Conservation (phyloP, 2,797 vertebrate genomes). For the Phoebastria nigripes region DNA sequence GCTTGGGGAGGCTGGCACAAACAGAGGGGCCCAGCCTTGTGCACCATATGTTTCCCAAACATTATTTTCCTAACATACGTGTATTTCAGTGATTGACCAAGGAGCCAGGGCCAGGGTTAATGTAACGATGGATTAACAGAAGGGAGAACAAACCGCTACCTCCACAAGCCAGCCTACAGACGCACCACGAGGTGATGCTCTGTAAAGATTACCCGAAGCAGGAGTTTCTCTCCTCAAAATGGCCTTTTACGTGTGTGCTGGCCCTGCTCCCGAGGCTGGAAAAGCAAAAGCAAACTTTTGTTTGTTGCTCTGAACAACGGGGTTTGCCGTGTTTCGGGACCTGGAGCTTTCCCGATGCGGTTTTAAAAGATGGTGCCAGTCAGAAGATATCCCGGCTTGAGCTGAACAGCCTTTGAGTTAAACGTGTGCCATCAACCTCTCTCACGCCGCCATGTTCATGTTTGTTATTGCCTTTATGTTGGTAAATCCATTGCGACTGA, state of each 20-base stretch:
- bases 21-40: not conserved
- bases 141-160: accelerated
- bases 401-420: not conserved
- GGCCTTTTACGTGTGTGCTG: accelerated
- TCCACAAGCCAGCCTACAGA: not conserved
- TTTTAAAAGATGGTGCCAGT: accelerated
- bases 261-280: not conserved
- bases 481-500: not conserved
- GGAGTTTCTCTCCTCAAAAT: not conserved
- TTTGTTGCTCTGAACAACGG: not conserved
- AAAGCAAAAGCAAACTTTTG: not conserved
- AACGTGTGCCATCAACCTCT: accelerated
- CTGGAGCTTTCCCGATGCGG: accelerated
- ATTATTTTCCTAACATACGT: not conserved
- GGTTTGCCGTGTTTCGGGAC: not conserved
- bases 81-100: not conserved
- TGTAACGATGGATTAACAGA: not conserved
- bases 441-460: accelerated
- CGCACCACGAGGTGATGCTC: not conserved
- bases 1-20: not conserved
- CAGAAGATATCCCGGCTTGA: accelerated
- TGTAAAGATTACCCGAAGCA: not conserved
- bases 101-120: not conserved
- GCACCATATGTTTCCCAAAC: accelerated
- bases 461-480: not conserved